Conservation (phyloP, 2,797 vertebrate genomes). For the Anguilla marmorata region DNA sequence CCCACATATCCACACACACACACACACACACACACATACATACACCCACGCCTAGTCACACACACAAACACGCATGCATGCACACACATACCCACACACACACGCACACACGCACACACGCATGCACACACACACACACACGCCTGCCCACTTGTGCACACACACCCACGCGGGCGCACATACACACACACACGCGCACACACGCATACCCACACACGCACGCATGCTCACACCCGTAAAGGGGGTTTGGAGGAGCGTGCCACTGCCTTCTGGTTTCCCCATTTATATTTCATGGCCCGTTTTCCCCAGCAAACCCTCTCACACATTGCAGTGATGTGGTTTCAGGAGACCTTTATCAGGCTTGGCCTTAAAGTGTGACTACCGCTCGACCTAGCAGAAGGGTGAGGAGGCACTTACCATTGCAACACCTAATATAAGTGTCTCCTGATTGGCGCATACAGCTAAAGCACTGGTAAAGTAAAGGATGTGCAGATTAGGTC, state of each 20-base stretch:
- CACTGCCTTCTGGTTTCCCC: constrained; percentile 10
- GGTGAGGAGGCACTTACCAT: background rate
- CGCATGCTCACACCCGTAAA: background rate
- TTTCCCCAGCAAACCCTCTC: background rate
- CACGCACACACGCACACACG: background rate
- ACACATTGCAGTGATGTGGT: background rate
- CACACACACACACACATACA: background rate
- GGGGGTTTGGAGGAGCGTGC: background rate
- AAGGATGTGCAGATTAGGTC: too few species aligned
- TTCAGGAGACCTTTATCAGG: background rate
- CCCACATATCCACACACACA: background rate
- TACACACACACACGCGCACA: background rate
- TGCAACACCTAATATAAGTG: background rate
- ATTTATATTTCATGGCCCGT: background rate
- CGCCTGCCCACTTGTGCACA: too few species aligned
- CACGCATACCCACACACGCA: background rate
- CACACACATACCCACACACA: background rate
- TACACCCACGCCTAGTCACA: background rate
- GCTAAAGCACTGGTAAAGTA: too few species aligned
- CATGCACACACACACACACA: too few species aligned
- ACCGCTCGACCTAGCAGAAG: background rate
- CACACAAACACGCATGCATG: background rate
- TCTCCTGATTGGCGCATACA: background rate
- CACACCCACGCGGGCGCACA: background rate
- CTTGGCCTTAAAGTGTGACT: background rate